Base-by-base conservation (phyloP, 2,888 invertebrate genomes). In the Ceratothoa steindachneri region DNA sequence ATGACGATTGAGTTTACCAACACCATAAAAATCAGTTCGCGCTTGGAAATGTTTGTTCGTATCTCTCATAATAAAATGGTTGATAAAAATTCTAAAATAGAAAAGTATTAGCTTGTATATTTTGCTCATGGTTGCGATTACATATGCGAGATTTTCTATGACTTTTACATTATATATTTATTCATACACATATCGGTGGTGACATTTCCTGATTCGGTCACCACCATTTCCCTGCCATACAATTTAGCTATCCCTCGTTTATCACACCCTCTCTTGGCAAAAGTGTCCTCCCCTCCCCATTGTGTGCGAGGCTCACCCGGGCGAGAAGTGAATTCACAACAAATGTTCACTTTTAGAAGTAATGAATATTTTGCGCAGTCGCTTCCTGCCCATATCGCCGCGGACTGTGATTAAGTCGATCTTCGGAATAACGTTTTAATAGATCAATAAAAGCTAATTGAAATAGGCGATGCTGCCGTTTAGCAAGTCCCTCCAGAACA, bases 381-480 rank as follows among this genome's bases (percentile, higher is more conserved):
- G 27, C 22, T 60, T 24, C n/a, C 24, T 60, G 60, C 22, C 60
- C 27, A 60, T 60, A n/a, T n/a, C n/a, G n/a, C n/a, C 60, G 60
- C n/a, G 27, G 27, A n/a, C 60, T 60, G 60, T 60, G 60, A 60
- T 60, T 60, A 60, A 60, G 60, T n/a, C 27, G 22, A 22, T 22
- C 24, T n/a, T 15, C 60, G n/a, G 60, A 60, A 60, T 60, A 60
- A 60, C 22, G 60, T 9, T 24, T 60, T 60, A 60, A 60, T 60
- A 60, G 60, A 60, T 60, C 60, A 60, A 60, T 60, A 24, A 60
- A 60, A 60, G 22, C 60, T 60, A 60, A 60, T 60, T 60, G 60
- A 60, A 60, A 60, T 41, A 41, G 41, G 27, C 22, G 24, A 15
- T 24, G 27, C 24, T 19, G 52, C 52, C 52, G 24, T 60, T 60